Conservation (phyloP, 2,113 vertebrate genomes). For the Erinaceus europaeus region DNA sequence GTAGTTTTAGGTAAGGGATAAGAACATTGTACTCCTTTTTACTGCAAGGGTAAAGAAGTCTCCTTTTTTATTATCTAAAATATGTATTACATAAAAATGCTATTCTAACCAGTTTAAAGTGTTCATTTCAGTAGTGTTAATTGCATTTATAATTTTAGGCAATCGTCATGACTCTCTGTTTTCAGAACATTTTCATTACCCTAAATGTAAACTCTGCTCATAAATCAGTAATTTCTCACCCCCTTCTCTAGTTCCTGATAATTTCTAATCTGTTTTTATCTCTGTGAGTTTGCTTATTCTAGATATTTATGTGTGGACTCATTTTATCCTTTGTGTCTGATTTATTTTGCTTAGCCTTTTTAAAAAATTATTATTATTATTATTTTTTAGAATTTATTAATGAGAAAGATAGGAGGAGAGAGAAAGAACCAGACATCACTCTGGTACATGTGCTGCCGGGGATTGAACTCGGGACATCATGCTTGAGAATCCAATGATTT, state of each 20-base stretch:
- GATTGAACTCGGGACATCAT: too few species aligned
- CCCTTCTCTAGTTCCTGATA: not conserved
- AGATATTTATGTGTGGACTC: too few species aligned
- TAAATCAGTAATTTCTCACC: not conserved
- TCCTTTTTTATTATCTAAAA: not conserved
- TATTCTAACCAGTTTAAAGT: not conserved
- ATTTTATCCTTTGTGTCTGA: too few species aligned
- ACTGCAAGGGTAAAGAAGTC: not conserved
- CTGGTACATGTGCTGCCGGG: too few species aligned
- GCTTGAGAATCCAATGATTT: too few species aligned
- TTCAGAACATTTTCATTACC: not conserved
- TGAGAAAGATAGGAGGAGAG: too few species aligned
- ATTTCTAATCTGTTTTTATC: not conserved
- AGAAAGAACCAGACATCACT: too few species aligned
- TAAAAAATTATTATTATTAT: not conserved
- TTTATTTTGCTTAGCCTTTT: not conserved
- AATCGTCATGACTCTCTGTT: not conserved
- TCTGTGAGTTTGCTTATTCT: not conserved
- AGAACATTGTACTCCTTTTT: not conserved
- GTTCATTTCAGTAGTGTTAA: not conserved
- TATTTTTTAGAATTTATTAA: too few species aligned
- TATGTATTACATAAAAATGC: not conserved
- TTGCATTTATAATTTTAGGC: not conserved
- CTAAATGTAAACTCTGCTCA: not conserved
- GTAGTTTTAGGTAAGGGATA: conserved; percentile 20